Conservation (phyloP, 2,888 invertebrate species). For the Odontothrips loti region DNA sequence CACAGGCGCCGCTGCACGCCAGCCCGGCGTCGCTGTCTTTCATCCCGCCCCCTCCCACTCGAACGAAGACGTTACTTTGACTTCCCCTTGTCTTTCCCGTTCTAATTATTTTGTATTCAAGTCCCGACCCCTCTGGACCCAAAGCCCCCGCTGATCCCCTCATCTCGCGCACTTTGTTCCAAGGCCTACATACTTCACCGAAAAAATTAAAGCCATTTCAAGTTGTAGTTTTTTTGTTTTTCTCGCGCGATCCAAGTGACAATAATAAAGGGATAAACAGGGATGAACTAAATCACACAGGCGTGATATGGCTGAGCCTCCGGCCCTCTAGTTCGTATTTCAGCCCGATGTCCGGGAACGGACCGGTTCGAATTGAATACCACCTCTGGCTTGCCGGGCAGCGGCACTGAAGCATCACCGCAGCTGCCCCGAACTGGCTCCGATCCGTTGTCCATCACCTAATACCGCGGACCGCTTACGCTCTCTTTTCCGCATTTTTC, state of each 20-base stretch:
- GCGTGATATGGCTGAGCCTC: no score
- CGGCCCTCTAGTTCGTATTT: no score
- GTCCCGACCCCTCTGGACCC: not conserved
- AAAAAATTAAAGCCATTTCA: not conserved
- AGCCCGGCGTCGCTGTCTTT: not conserved
- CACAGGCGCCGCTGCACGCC: not conserved
- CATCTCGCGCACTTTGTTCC: conserved; percentile 1
- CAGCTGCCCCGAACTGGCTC: no score
- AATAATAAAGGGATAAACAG: no score
- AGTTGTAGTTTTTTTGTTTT: no score
- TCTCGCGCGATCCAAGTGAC: not conserved
- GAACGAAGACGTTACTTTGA: conserved; percentile 21
- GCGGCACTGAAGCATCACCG: no score
- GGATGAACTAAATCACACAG: no score
- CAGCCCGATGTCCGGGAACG: no score
- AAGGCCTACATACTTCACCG: not conserved
- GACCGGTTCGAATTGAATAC: no score
- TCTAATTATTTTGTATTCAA: conserved; percentile 16
- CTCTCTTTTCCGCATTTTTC: not conserved
- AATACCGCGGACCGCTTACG: not conserved
- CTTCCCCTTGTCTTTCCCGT: not conserved
- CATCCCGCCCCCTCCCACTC: not conserved
- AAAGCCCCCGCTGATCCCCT: not conserved
- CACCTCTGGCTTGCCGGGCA: no score
- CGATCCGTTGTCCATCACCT: not conserved